Evolutionary conservation across 2,888 invertebrate genomes (phyloP).

Genomic region (Elmis aenea): DNA sequence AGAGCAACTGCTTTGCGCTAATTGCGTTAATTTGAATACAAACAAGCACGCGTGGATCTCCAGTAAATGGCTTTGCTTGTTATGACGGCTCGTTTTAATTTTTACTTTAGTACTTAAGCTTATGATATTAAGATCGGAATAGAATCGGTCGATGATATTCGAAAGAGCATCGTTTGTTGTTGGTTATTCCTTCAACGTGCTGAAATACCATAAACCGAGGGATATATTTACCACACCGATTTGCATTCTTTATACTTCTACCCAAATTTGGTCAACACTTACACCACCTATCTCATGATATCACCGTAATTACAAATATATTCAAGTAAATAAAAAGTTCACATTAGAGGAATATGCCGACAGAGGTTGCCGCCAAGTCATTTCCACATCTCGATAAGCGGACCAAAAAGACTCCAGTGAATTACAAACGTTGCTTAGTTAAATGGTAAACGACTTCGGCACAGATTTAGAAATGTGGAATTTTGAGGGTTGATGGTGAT

Average conservation of each 20-base stretch:
- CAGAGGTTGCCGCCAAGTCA: slow-evolving; percentile 31
- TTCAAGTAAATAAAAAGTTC: slow-evolving; percentile 30
- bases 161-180: too few relatives aligned
- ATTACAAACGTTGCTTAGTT: too few relatives aligned
- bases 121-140: too few relatives aligned
- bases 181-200: too few relatives aligned
- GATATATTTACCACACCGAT: too few relatives aligned
- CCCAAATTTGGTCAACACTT: too few relatives aligned
- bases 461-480: too few relatives aligned
- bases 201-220: too few relatives aligned
- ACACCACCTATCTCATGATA: slow-evolving; percentile 24
- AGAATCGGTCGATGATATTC: neutral
- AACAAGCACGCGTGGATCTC: slow-evolving; percentile 31
- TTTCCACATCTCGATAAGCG: slow-evolving; percentile 21
- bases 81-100: slow-evolving; percentile 11
- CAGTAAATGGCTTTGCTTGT: slow-evolving; percentile 14
- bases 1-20: slow-evolving; percentile 25
- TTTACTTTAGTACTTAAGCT: too few relatives aligned
- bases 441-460: too few relatives aligned
- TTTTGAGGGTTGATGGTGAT: slow-evolving; percentile 20
- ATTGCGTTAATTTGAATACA: slow-evolving; percentile 35
- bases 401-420: neutral
- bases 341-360: slow-evolving; percentile 29
- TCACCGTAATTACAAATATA: slow-evolving; percentile 28
- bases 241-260: slow-evolving; percentile 8